These are phyloP conservation scores for Aphidoletes aphidimyza DNA, from an alignment of 2,888 invertebrate species.

Conservation along the genomic window DNA sequence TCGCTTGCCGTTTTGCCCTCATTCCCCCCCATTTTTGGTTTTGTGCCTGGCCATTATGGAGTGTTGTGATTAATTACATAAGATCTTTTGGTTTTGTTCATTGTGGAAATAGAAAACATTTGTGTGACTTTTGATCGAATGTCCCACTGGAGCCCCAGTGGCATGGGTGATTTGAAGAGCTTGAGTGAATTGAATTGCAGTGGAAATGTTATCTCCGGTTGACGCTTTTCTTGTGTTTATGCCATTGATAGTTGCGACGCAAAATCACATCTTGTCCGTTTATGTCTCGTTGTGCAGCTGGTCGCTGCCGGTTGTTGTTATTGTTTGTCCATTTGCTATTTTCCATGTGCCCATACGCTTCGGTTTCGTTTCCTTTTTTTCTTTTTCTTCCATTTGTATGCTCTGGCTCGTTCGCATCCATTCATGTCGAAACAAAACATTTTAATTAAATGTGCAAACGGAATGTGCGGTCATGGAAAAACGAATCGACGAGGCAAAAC, in stretches of 20 bases:
- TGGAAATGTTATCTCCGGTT: neutral
- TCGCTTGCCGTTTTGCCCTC: neutral
- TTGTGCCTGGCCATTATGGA: conserved; percentile 5
- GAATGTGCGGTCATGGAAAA: conserved; percentile 52
- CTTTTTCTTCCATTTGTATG: too few relatives aligned
- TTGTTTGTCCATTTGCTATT: neutral
- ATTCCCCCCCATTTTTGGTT: too few relatives aligned
- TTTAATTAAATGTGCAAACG: conserved; percentile 54
- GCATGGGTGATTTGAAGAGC: too few relatives aligned
- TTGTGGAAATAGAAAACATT: conserved; percentile 25
- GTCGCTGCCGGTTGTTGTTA: neutral
- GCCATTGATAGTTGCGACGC: conserved; percentile 25
- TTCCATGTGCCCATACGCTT: neutral
- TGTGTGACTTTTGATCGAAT: conserved; percentile 5
- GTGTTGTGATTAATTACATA: conserved; percentile 53
- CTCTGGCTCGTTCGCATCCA: neutral
- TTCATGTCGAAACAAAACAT: conserved; percentile 44
- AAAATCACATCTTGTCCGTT: conserved; percentile 37
- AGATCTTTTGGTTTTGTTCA: neutral
- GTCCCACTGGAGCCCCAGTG: too few relatives aligned
- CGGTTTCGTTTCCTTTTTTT: neutral
- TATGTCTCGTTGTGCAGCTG: neutral
- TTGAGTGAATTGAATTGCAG: neutral
- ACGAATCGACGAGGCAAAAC: neutral
- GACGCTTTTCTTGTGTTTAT: conserved; percentile 43